A percentile compares a stretch with the other conserved stretches of the same genome.
Conservation (phyloP, 2,797 vertebrate species). For the Pangasius macronema region DNA sequence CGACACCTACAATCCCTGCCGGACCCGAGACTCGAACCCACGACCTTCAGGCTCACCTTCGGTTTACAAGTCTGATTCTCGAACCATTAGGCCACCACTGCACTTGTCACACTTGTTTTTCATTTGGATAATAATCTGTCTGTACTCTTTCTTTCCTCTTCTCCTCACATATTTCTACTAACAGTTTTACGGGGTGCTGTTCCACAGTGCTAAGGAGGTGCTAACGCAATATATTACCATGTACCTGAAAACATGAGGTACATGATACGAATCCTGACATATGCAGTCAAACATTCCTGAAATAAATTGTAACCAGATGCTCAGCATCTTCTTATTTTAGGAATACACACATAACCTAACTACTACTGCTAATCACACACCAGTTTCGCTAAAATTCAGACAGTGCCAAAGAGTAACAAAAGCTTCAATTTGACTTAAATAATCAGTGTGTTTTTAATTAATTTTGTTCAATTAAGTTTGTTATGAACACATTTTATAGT, state of each 20-base stretch:
- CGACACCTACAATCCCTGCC: too few species aligned
- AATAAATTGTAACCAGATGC: background rate
- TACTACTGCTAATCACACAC: background rate
- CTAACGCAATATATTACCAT: background rate
- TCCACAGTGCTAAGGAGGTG: constrained; percentile 3
- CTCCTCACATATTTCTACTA: background rate
- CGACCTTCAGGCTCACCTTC: too few species aligned
- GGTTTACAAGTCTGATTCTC: too few species aligned
- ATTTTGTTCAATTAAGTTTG: background rate
- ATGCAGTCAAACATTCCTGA: background rate
- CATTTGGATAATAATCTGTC: background rate
- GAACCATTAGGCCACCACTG: too few species aligned
- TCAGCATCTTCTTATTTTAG: background rate
- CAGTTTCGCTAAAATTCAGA: background rate
- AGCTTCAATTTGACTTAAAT: background rate
- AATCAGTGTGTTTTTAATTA: background rate
- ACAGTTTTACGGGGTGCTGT: background rate
- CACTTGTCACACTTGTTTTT: background rate
- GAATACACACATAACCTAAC: background rate
- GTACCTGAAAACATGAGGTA: background rate
- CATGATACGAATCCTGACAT: background rate
- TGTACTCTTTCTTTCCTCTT: background rate
- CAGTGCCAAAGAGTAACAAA: background rate
- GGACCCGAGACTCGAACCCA: too few species aligned
- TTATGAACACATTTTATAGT: background rate